These are phyloP conservation scores for Sylvilagus bachmani DNA, from an alignment of 2,113 vertebrate species.

Conservation along the genomic window DNA sequence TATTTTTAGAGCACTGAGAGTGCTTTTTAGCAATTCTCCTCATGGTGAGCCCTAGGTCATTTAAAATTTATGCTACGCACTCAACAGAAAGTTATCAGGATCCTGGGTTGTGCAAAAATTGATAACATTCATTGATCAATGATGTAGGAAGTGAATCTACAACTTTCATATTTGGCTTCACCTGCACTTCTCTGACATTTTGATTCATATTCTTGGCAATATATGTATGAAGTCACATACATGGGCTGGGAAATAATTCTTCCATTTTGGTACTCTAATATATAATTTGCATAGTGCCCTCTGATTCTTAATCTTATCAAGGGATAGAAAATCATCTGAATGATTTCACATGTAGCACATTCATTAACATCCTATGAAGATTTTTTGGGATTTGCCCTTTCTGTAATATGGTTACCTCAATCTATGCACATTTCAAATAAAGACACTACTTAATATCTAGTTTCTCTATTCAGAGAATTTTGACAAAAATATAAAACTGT, in stretches of 20 bases:
- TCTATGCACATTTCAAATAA: not conserved
- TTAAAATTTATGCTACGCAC: constrained; percentile 76
- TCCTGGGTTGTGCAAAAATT: constrained; percentile 61
- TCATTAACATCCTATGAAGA: not conserved
- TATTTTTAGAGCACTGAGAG: constrained; percentile 39
- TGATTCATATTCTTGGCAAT: constrained; percentile 41
- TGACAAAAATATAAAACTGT: not conserved
- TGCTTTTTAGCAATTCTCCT: constrained; percentile 71
- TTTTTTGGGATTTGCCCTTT: not conserved
- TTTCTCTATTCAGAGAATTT: not conserved
- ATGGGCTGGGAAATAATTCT: constrained; percentile 60
- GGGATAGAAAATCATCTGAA: not conserved
- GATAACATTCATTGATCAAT: constrained; percentile 80
- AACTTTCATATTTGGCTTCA: constrained; percentile 71
- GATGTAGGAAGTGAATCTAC: constrained; percentile 77
- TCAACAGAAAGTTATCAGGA: constrained; percentile 69
- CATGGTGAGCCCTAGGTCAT: constrained; percentile 47
- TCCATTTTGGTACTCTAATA: constrained; percentile 42
- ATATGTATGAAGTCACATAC: constrained; percentile 38
- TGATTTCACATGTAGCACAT: not conserved
- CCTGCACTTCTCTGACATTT: constrained; percentile 62
- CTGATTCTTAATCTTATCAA: constrained; percentile 33
- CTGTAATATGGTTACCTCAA: not conserved
- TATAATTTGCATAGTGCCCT: constrained; percentile 7
- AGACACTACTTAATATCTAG: not conserved